Base-by-base conservation (phyloP, 2,888 invertebrate genomes). In the Zaprionus bogoriensis region DNA sequence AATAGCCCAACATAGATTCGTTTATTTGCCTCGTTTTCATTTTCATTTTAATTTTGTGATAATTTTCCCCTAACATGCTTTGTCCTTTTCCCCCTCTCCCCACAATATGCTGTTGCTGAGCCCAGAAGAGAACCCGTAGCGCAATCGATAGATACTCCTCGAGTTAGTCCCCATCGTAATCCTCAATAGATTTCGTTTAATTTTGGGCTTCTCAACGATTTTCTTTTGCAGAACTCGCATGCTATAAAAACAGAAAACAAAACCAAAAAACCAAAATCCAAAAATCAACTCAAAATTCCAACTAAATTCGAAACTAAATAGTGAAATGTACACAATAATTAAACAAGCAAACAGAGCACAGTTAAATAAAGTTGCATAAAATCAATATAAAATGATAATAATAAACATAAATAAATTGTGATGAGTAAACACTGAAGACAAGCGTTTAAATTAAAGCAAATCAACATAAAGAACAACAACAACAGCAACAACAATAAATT, bases 151-250 rank as follows among this genome's bases (percentile, higher is more conserved):
- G n/a, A n/a, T n/a, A n/a, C n/a, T n/a, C n/a, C n/a, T n/a, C n/a
- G n/a, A n/a, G n/a, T n/a, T n/a, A n/a, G n/a, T n/a, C n/a, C n/a
- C 30, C 46, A 22, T 41, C 12, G 10, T 27, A 3, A 44, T 9
- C 66, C 68, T 65, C 54, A 65, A 84, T 81, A 78, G 84, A 80
- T 66, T 81, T 81, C 51, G 60, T 84, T 81, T 84, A 81, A 79
- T 84, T 84, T 81, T 77, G 81, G 63, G 80, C 80, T 81, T 81
- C 64, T 81, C 80, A 76, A 82, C 59, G 51, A 81, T 81, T 81
- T 84, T 83, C 80, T 74, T 83, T 83, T 83, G 82, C 82, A 83
- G 82, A 83, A 83, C 78, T 85, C 86, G 82, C 82, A 83, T 83
- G 82, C 86, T 85, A 66, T 52, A 69, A 67, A 63, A 67, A 66